phyloP scores from a whole-genome alignment of 2,888 invertebrate species.

The Candidula unifasciata region DNA sequence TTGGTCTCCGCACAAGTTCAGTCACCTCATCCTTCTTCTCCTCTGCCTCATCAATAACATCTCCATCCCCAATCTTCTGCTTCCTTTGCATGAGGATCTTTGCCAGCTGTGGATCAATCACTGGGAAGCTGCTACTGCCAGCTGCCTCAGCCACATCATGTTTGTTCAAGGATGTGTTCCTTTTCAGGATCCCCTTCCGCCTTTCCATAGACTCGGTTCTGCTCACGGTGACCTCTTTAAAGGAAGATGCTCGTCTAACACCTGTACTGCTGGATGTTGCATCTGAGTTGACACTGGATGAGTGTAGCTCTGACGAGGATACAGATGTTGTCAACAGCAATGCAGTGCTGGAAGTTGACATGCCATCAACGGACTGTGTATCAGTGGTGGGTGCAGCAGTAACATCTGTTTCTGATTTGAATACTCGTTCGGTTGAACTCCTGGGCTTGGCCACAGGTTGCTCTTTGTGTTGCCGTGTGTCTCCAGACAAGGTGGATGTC shows the following conservation, averaged over 20 bases:
- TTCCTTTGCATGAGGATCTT: conserved; percentile 63
- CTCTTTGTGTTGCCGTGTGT: not conserved
- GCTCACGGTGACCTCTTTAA: conserved; percentile 42
- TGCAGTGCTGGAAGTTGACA: not conserved
- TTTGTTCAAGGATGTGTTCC: conserved; percentile 64
- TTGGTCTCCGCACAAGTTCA: not conserved
- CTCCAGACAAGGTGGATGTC: not conserved
- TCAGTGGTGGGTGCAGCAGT: not conserved
- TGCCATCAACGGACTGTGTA: not conserved
- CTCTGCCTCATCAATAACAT: conserved; percentile 56
- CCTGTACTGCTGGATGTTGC: not conserved
- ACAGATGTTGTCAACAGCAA: not conserved
- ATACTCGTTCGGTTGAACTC: not conserved
- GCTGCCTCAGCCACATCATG: conserved; percentile 55
- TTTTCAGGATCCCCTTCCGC: conserved; percentile 68
- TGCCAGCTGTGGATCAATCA: conserved; percentile 68
- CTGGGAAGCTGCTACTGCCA: conserved; percentile 42
- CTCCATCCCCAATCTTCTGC: conserved; percentile 57
- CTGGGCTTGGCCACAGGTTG: not conserved
- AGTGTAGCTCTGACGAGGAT: not conserved
- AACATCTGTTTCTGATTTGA: not conserved
- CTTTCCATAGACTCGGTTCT: conserved; percentile 59
- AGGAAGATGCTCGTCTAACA: conserved; percentile 40
- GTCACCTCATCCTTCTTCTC: conserved; percentile 5
- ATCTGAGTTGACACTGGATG: not conserved